These are phyloP conservation scores for Apus apus DNA, from an alignment of 2,113 vertebrate species.

Conservation along the genomic window DNA sequence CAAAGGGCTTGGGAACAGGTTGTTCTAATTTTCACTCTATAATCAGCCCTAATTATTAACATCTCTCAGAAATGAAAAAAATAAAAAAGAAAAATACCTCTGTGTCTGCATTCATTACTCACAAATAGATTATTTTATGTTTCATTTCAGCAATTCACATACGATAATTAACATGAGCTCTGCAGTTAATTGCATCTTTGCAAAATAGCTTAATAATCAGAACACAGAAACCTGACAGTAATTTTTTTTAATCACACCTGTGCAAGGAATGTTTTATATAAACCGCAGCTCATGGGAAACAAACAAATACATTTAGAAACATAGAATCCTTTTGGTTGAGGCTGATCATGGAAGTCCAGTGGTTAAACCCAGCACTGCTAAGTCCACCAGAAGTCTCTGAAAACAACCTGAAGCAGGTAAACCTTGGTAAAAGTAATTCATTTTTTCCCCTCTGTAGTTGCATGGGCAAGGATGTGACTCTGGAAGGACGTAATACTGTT, in stretches of 20 bases:
- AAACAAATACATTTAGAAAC: background rate
- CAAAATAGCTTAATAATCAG: background rate
- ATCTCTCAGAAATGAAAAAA: background rate
- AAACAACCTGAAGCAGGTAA: background rate
- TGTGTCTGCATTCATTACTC: background rate
- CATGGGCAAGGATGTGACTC: background rate
- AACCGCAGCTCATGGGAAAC: background rate
- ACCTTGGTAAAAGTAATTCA: background rate
- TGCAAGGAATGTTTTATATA: background rate
- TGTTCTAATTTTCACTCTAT: background rate
- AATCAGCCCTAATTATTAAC: background rate
- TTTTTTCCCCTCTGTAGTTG: background rate
- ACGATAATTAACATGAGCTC: conserved; percentile 25
- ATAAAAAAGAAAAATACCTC: background rate
- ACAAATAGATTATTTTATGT: background rate
- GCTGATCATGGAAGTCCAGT: no score
- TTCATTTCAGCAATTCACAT: background rate
- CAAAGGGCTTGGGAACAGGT: no score
- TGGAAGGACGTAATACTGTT: background rate
- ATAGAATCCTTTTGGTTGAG: no score
- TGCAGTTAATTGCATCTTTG: conserved; percentile 20
- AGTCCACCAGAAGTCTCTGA: background rate
- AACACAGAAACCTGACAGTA: background rate
- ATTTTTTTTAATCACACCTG: background rate
- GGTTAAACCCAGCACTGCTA: no score